Percentiles rank a stretch among this genome's conserved stretches.
These are phyloP conservation scores for Carposina sasakii DNA, from an alignment of 1,140 invertebrate genomes.

Conservation along the genomic window DNA sequence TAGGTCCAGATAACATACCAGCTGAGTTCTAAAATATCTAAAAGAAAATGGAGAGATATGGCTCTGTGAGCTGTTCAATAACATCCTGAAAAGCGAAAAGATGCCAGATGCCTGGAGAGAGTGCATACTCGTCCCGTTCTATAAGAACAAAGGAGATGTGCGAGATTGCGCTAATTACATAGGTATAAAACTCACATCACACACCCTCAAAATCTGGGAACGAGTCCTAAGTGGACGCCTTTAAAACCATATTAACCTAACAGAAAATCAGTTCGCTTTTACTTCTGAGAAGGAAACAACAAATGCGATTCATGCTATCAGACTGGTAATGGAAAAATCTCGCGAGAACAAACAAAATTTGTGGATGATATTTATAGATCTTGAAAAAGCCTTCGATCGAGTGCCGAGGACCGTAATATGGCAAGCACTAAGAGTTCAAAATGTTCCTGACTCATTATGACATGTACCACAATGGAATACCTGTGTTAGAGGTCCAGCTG, in stretches of 20 bases:
- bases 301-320: background rate
- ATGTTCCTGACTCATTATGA: background rate
- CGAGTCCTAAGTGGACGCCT: background rate
- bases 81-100: background rate
- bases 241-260: background rate
- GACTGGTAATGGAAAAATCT: background rate
- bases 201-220: constrained; percentile 3
- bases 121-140: background rate
- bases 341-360: background rate
- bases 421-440: background rate
- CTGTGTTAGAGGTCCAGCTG: background rate
- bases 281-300: background rate
- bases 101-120: constrained; percentile 2
- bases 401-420: background rate
- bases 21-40: background rate
- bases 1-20: background rate
- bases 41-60: background rate
- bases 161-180: constrained; percentile 4
- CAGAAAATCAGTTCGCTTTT: constrained; percentile 1
- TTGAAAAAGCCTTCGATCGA: constrained; percentile 1
- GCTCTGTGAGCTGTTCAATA: background rate
- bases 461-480: background rate
- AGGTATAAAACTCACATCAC: background rate
- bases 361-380: background rate
- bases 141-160: background rate